Conservation (phyloP, 1,140 invertebrate genomes). For the Papilio xuthus region DNA sequence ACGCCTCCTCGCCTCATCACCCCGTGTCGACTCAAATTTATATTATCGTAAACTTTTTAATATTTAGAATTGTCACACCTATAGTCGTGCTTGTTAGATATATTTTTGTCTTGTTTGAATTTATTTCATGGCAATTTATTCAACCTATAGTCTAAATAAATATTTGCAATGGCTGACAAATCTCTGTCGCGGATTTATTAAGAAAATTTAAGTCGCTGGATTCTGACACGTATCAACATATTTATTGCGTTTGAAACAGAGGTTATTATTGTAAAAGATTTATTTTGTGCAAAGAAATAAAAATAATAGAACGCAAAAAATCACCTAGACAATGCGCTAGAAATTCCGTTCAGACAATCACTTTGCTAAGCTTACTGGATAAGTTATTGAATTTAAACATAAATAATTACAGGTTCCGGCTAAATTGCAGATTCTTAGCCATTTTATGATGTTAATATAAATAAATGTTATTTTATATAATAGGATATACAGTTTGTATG, state of each 20-base stretch:
- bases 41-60: slow-evolving; percentile 44
- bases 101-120: slow-evolving; percentile 11
- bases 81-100: neutral
- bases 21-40: slow-evolving; percentile 46
- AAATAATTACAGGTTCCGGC: neutral
- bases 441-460: neutral
- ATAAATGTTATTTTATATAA: slow-evolving; percentile 6
- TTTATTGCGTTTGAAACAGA: neutral
- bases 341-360: neutral
- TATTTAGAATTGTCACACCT: neutral
- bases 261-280: neutral
- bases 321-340: neutral
- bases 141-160: slow-evolving; percentile 27
- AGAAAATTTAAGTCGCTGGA: neutral
- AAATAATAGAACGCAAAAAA: neutral
- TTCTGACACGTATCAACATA: neutral
- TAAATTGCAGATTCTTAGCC: neutral
- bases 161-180: neutral
- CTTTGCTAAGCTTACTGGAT: neutral
- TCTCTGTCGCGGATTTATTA: neutral
- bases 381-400: neutral
- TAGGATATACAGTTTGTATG: slow-evolving; percentile 27
- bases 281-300: neutral
- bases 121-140: slow-evolving; percentile 5
- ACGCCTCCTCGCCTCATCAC: neutral